phyloP scores from a whole-genome alignment of 1,140 invertebrate genomes.

The Tetragonula clypearis region DNA sequence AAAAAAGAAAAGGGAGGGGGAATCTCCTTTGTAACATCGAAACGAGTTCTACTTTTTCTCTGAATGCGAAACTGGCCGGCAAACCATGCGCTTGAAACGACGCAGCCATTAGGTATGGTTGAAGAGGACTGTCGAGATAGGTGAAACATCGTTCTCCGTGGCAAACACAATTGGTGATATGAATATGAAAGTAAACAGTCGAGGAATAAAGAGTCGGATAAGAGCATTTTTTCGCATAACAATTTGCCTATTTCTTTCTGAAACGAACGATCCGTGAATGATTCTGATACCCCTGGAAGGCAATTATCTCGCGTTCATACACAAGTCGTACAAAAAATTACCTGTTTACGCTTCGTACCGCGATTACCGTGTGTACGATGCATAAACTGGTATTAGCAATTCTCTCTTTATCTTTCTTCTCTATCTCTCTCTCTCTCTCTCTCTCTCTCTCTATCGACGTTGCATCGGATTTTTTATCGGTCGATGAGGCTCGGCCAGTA shows the following conservation, averaged over 20 bases:
- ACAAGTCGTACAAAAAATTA: not conserved
- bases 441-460: not conserved
- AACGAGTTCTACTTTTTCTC: not conserved
- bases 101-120: not conserved
- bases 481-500: not conserved
- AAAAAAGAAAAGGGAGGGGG: not conserved
- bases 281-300: too few relatives aligned
- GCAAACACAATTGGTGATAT: not conserved
- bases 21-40: not conserved
- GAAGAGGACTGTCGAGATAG: not conserved
- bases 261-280: not conserved
- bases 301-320: not conserved
- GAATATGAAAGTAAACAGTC: not conserved
- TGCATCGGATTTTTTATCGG: constrained; percentile 29
- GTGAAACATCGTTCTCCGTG: not conserved
- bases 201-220: too few relatives aligned
- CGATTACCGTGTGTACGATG: not conserved
- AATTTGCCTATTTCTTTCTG: not conserved
- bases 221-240: not conserved
- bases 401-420: too few relatives aligned
- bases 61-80: not conserved
- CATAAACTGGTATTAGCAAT: not conserved
- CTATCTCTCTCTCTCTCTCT: too few relatives aligned
- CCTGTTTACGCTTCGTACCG: not conserved
- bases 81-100: not conserved